These are phyloP conservation scores for Vireo altiloquus DNA, from an alignment of 2,113 vertebrate species.

Conservation along the genomic window DNA sequence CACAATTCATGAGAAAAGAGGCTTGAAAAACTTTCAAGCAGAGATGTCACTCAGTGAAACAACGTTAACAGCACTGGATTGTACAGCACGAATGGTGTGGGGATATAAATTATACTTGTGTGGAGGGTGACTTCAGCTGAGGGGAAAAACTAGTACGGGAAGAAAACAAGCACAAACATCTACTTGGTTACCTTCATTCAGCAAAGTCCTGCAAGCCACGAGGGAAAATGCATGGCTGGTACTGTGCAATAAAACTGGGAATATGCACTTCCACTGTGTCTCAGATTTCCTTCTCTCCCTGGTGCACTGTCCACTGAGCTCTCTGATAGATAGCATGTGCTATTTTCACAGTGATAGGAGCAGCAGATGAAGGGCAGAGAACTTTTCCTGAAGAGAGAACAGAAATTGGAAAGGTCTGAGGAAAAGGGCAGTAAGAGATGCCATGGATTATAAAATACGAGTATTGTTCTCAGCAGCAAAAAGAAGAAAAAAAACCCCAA, in stretches of 20 bases:
- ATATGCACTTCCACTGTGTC: fast-evolving
- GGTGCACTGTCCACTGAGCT: fast-evolving
- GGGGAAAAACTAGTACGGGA: background rate
- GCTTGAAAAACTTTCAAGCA: background rate
- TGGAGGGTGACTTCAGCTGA: background rate
- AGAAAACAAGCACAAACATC: fast-evolving
- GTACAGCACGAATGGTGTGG: too few species aligned
- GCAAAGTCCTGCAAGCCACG: background rate
- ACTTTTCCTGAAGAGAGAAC: background rate
- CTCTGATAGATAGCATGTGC: fast-evolving
- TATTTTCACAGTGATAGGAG: background rate
- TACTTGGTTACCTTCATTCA: fast-evolving
- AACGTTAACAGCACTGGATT: background rate
- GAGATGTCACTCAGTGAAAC: background rate
- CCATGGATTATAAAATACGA: fast-evolving
- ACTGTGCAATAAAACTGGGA: background rate
- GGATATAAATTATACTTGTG: background rate
- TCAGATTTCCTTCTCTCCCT: background rate
- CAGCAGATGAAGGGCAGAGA: background rate
- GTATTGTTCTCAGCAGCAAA: background rate
- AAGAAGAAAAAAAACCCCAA: fast-evolving
- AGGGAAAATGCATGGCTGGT: fast-evolving
- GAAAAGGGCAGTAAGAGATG: background rate
- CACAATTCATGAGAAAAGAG: background rate
- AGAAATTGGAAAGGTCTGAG: background rate